Conservation (phyloP, 2,797 vertebrate genomes). For the Chanos chanos region DNA sequence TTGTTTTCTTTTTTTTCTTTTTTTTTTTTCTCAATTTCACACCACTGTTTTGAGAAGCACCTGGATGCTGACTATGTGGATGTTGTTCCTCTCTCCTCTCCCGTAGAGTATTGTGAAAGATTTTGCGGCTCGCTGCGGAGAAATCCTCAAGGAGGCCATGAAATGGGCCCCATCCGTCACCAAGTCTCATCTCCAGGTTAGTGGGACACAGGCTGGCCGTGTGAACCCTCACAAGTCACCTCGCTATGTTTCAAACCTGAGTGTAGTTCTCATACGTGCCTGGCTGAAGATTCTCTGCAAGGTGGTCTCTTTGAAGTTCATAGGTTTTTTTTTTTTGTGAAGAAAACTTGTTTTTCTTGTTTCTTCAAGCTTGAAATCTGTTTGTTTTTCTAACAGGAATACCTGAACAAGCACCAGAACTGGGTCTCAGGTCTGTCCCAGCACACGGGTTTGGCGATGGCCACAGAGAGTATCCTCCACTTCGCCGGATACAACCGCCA, state of each 20-base stretch:
- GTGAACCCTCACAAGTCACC: no score
- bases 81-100: neutral
- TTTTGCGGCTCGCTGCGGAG: slow-evolving; percentile 96
- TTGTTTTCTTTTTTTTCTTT: no score
- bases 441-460: slow-evolving; percentile 95
- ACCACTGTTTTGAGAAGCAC: no score
- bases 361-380: no score
- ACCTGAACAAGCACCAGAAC: slow-evolving; percentile 95
- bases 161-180: slow-evolving; percentile 98
- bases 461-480: slow-evolving; percentile 91
- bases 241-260: neutral
- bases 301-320: no score
- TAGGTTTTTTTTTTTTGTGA: no score
- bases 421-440: slow-evolving; percentile 93
- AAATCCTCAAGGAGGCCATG: slow-evolving; percentile 98
- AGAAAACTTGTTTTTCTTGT: no score
- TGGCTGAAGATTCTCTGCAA: no score
- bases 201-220: no score
- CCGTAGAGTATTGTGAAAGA: slow-evolving; percentile 95
- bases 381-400: slow-evolving; percentile 77
- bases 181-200: slow-evolving; percentile 96
- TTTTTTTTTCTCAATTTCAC: no score
- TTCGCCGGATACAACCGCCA: slow-evolving; percentile 92
- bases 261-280: neutral
- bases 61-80: neutral